Evolutionary conservation across 2,797 vertebrate species (phyloP).

Genomic region (Sebastes goodei): DNA sequence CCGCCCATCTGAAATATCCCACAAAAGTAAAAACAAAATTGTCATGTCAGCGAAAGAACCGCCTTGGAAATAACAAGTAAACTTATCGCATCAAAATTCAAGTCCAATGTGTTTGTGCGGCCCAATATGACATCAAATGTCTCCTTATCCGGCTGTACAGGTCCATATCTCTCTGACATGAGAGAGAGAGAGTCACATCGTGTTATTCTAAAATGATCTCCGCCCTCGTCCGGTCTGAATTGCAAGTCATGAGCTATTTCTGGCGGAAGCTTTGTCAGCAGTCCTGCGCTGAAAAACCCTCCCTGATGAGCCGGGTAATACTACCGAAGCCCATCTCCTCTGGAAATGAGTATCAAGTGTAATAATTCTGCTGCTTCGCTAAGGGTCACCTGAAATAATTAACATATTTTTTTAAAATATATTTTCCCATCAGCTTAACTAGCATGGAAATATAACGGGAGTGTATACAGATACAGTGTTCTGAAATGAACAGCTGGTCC

Average conservation of each 20-base stretch:
- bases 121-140: not conserved
- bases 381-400: slow-evolving; percentile 59
- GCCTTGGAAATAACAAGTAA: not conserved
- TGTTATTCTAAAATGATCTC: slow-evolving; percentile 49
- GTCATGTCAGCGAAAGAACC: not conserved
- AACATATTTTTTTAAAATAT: slow-evolving; percentile 29
- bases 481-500: slow-evolving; percentile 24
- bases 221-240: slow-evolving; percentile 43
- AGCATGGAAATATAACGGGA: slow-evolving; percentile 16
- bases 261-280: slow-evolving; percentile 77
- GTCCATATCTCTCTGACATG: not conserved
- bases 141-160: not conserved
- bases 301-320: slow-evolving; percentile 74
- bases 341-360: slow-evolving; percentile 66
- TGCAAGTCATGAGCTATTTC: slow-evolving; percentile 79
- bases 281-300: slow-evolving; percentile 61
- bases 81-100: not conserved
- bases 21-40: not conserved
- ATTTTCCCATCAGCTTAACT: slow-evolving; percentile 37
- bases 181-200: slow-evolving; percentile 6
- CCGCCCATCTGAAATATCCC: not conserved
- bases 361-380: slow-evolving; percentile 50
- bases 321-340: slow-evolving; percentile 72
- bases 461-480: not conserved
- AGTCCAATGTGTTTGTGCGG: not conserved